These are phyloP conservation scores for Stratiomys singularior DNA, from an alignment of 2,888 invertebrate genomes.

Conservation along the genomic window DNA sequence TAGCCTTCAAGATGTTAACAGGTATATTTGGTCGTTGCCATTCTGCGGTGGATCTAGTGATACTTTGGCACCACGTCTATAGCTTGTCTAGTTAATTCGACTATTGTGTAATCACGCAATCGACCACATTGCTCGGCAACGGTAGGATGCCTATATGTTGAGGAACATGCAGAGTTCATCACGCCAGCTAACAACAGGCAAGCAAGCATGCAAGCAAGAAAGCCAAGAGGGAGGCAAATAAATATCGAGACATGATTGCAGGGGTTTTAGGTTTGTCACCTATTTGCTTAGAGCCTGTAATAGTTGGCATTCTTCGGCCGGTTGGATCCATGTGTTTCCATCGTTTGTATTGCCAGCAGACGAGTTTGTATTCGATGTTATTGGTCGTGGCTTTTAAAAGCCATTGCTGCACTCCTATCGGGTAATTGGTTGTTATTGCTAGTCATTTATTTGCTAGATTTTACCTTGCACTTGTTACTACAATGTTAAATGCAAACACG, in stretches of 20 bases:
- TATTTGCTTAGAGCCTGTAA: neutral
- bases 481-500: slow-evolving; percentile 23
- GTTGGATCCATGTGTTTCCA: neutral
- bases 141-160: neutral
- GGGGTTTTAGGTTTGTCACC: slow-evolving; percentile 10
- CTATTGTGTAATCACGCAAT: slow-evolving; percentile 42
- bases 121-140: neutral
- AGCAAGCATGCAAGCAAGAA: neutral
- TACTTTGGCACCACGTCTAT: slow-evolving; percentile 15
- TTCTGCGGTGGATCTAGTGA: neutral
- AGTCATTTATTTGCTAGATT: neutral
- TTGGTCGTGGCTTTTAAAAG: neutral
- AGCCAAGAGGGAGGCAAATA: no score
- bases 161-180: slow-evolving; percentile 31
- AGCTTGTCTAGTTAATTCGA: slow-evolving; percentile 39
- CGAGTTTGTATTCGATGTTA: neutral
- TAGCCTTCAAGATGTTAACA: neutral
- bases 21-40: neutral
- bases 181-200: slow-evolving; percentile 10
- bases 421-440: neutral
- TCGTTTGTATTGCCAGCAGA: neutral
- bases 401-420: no score
- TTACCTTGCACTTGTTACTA: slow-evolving; percentile 46
- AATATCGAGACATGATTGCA: slow-evolving; percentile 15
- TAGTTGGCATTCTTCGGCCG: neutral